Percentiles rank a stretch among this genome's conserved stretches.
Conservation (phyloP, 64 coral and sea anemone species). For the Actinia tenebrosa region DNA sequence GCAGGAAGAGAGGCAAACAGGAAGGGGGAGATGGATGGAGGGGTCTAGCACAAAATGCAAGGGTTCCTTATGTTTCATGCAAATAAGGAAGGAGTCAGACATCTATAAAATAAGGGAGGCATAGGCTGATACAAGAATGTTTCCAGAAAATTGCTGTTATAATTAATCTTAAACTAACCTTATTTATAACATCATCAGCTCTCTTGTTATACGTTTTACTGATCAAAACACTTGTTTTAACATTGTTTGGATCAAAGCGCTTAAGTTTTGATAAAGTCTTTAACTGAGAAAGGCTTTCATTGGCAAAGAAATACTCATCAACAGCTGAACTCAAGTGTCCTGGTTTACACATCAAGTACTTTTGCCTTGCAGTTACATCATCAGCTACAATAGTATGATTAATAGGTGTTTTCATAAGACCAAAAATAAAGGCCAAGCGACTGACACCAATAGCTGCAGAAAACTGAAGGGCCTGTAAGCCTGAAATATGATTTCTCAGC, state of each 20-base stretch:
- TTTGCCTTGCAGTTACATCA: constrained; percentile 59
- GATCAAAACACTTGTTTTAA: constrained; percentile 53
- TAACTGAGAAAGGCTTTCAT: constrained; percentile 90
- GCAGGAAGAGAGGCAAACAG: too few relatives aligned
- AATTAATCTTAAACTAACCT: constrained; percentile 31
- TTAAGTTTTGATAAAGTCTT: constrained; percentile 75
- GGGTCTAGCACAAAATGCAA: background rate
- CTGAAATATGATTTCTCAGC: constrained; percentile 53
- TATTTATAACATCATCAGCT: constrained; percentile 44
- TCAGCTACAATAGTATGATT: constrained; percentile 36
- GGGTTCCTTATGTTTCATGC: background rate
- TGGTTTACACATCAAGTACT: constrained; percentile 84
- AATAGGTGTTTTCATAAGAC: constrained; percentile 58
- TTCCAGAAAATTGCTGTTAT: background rate
- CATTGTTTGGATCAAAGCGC: constrained; percentile 65
- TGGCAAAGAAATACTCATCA: constrained; percentile 86
- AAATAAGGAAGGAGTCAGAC: background rate
- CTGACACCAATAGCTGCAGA: constrained; percentile 58
- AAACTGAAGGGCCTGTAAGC: constrained; percentile 65
- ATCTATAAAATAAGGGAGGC: background rate
- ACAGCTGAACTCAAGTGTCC: constrained; percentile 84
- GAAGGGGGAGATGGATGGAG: too few relatives aligned
- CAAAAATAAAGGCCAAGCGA: constrained; percentile 74
- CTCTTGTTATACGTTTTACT: constrained; percentile 69
- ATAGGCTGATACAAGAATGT: too few relatives aligned